Evolutionary conservation across 2,113 vertebrate genomes (phyloP), one percentile per base, ranked within the genome.

Genomic region (Lagopus muta): DNA sequence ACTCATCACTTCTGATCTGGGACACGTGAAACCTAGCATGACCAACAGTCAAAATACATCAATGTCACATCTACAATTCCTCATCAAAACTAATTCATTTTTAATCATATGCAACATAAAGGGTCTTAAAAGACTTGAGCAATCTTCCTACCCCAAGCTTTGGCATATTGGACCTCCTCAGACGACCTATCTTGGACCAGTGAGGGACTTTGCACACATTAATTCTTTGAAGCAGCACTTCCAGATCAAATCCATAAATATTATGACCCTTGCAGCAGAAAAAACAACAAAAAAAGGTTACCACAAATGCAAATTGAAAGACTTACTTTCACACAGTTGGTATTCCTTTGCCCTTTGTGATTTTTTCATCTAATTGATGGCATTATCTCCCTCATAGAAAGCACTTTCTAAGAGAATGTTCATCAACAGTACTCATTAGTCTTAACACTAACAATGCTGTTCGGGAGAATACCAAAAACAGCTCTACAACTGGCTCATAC

Each of bases 211-310:
- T 99, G 96, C 98, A 98, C 38, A 81, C 86, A 82, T 96, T 98
- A 97, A 99, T 99, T 97, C 99, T 98, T 97, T 99, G 99, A 92
- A 99, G 98, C 45, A 99, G 98, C 78, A 99, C 98, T 97, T 99
- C 99, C 95, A 99, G 97, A 97, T 99, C 99, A 97, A 99, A 99
- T 32, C 99, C 99, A 97, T 99, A 99, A 97, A 99, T 99, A 98
- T 99, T 99, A 89, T 99, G 99, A 95, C 99, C 99, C 99, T 99
- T 96, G 88, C 80, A 81, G 95, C 74, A 96, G 95, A 82, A 97
- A 97, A 97, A 93, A 82, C 71, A 95, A 97, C 90, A 89, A 95
- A 95, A 95, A 96, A 97, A 96, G 61, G 95, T 97, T 94, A 94
- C 77, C 96, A 96, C 78, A 94, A 97, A 97, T 77, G 77, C 92